Base-by-base conservation (phyloP, 2,888 invertebrate genomes). In the Phymatocera aterrima region DNA sequence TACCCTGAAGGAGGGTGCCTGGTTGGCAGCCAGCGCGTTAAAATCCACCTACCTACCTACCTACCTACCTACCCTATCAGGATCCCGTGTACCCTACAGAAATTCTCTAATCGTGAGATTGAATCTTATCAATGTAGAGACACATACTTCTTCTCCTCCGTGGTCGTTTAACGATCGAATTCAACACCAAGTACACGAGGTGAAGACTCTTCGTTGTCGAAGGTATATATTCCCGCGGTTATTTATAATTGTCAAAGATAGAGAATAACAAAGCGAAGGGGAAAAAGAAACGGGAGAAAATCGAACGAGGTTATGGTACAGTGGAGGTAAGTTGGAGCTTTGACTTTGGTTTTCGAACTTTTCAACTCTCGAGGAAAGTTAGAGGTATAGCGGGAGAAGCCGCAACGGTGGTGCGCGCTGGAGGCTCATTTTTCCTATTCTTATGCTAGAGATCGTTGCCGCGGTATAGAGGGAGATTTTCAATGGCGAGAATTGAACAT, bases 11-110 rank as follows among this genome's bases (percentile, higher is more conserved):
- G 48, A 40, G 24, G 68, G 68, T 40, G 43, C 43, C 51, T 48
- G 51, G 48, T 51, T 51, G 72, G 68, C 46, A 68, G 68, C 68
- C 68, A 46, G 46, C 68, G 68, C 43, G 68, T 68, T 68, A 68
- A 43, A 68, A 24, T 46, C 46, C 24, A 68, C 68, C 43, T 68
- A 46, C 61, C 34, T 61, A 34, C 34, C 61, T 57, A 28, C 28
- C 60, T 34, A 1, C 48, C 18, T 51, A 5, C 48, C 48, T 60
- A 40, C 21, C 64, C 31, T 60, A 12, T 12, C 31, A 28, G 3
- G 6, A 43, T 24, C 60, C n/a, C 31, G 31, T n/a, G 15, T 43
- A 43, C 8, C 60, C 31, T 51, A 51, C 8, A 51, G 24, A 51
- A 10, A 21, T 10, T n/a, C 18, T 51, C 18, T 51, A 57, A 57